Base-by-base conservation (phyloP, 2,113 vertebrate genomes). In the Scolopax mira region DNA sequence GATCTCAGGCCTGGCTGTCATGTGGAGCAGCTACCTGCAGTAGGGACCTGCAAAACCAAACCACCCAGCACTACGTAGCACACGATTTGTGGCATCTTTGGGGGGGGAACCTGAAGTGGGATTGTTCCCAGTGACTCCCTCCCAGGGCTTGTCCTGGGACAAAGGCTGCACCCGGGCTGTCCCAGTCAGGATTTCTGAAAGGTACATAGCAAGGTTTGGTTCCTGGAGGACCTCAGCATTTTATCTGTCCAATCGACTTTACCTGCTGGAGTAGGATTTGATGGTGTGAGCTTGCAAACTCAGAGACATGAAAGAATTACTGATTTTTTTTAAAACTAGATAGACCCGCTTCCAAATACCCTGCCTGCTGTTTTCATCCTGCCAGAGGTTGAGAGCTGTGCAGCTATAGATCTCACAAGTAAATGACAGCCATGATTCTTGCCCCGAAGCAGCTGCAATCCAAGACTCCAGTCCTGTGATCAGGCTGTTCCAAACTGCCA, bases 61-160 rank as follows among this genome's bases (percentile, higher is more conserved):
- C 41, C 78, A 21, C 2, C 13, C 46, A 9, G 77, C 0, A 3
- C 75, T 39, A 11, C 1, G 0, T 3, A 54, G 15, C 51, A 15
- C 71, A 6, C 37, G 17, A 2, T 2, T 19, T 49, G 6, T 4
- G 30, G 30, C 33, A 2, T 23, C 37, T 13, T 6, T 1, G 13
- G 11, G 9, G 31, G 24, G 17, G 13, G 7, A 48, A 1, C 62
- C 28, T 7, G 25, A 23, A 37, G 18, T 6, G 27, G 44, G 25
- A 8, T 10, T 54, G 8, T 15, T 39, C 30, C 21, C 42, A 11
- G 49, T 1, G 0, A 15, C 51, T 52, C 16, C 39, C 30, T 60
- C 30, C 15, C 4, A 1, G 15, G 52, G 1, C 24, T 61, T 27
- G 25, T 82, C 66, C 42, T 7, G 15, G 55, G 10, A 3, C 15